Base-by-base conservation (phyloP, 1,140 invertebrate genomes). In the Trichogramma pretiosum region DNA sequence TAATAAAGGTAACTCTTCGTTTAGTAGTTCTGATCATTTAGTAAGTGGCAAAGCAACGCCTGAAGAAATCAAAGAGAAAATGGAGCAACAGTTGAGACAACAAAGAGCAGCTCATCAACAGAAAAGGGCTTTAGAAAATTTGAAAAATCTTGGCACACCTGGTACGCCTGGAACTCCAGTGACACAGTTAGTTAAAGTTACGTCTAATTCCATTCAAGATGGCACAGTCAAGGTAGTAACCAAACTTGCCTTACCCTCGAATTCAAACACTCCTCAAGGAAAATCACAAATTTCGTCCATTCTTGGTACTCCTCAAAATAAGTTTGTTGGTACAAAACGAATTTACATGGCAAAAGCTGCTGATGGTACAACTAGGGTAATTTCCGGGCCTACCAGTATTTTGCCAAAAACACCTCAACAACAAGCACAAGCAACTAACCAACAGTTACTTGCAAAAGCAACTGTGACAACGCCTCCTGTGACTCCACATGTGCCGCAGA, bases 71-170 rank as follows among this genome's bases (percentile, higher is more conserved):
- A 91, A 91, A 63, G 89, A 92, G 47, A 89, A 92, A 62, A 83
- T 93, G 80, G 91, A 94, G 59, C 85, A 89, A 52, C 88, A 93
- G 56, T 66, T 93, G 23, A 81, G 88, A 36, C 74, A 89, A 54
- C 91, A 95, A 63, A 68, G 90, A 46, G 82, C 86, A 16, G 89
- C 86, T 1, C 83, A 92, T 68, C 87, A 91, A 57, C 87, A 91
- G 56, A 93, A 93, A 61, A 72, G 85, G 47, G 79, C 79, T 5
- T 56, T 82, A 2, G 83, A 85, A 59, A 66, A 60, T 22, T 60
- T 79, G 46, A 78, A 77, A 51, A 74, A 62, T 59, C 59, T 70
- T 3, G 62, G 58, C 3, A n/a, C n/a, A n/a, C n/a, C n/a, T n/a
- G 61, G 57, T 1, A 65, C 60, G 40, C 44, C 61, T 10, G 44